Conservation (phyloP, 2,888 invertebrate species). For the Idaea aversata region DNA sequence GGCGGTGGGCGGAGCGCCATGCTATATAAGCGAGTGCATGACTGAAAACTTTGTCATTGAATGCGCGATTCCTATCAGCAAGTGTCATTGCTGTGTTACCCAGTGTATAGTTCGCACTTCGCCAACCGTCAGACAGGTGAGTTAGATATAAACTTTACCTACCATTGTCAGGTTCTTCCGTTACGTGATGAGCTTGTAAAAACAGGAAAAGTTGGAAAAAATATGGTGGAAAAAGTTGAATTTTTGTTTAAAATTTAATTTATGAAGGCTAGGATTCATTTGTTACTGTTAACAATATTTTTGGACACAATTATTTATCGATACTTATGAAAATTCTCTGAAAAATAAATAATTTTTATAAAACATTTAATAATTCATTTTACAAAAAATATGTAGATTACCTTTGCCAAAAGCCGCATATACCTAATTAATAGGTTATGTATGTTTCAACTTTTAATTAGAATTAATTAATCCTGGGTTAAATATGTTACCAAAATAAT, state of each 20-base stretch:
- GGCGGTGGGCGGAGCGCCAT: slow-evolving; percentile 68
- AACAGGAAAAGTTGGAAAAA: neutral
- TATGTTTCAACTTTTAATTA: neutral
- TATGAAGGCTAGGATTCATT: too few species aligned
- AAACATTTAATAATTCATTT: too few species aligned
- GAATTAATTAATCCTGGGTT: neutral
- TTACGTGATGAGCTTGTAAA: slow-evolving; percentile 11
- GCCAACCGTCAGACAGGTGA: slow-evolving; percentile 6
- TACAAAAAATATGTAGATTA: neutral
- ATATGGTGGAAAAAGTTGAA: neutral
- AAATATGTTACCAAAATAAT: neutral
- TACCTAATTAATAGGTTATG: neutral
- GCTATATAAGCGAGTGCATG: slow-evolving; percentile 70
- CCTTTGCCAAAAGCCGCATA: neutral
- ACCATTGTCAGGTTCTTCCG: slow-evolving; percentile 37
- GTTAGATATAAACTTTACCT: slow-evolving; percentile 2
- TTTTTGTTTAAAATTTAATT: neutral
- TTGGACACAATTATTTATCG: too few species aligned
- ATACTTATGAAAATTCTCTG: too few species aligned
- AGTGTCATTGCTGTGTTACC: slow-evolving; percentile 35
- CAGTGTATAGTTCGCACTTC: slow-evolving; percentile 18
- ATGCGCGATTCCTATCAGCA: slow-evolving; percentile 64
- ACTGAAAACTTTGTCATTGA: slow-evolving; percentile 69
- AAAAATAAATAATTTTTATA: too few species aligned
- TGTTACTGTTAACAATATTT: too few species aligned